Percentiles rank a stretch among this genome's conserved stretches.
phyloP scores from a whole-genome alignment of 2,797 vertebrate species.

The Micropoecilia bifurca region DNA sequence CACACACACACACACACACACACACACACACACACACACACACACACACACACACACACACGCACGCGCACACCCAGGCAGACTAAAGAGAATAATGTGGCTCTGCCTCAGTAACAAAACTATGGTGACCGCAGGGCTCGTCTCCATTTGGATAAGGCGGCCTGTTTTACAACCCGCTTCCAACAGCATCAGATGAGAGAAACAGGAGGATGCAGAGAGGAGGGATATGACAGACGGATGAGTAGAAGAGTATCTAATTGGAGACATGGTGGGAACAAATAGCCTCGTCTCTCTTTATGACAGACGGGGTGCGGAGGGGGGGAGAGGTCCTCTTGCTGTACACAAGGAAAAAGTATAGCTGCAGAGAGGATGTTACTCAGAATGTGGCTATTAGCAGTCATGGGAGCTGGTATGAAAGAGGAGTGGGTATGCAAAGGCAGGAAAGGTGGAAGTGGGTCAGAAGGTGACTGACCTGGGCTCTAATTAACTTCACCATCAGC shows the following conservation, averaged over 20 bases:
- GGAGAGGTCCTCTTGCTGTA: conserved; percentile 5
- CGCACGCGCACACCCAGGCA: conserved; percentile 8
- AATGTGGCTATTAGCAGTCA: conserved; percentile 65
- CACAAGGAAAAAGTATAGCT: conserved; percentile 34
- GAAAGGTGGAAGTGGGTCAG: conserved; percentile 54
- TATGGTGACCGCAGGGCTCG: conserved; percentile 50
- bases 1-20: conserved; percentile 11
- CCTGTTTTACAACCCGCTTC: conserved; percentile 65
- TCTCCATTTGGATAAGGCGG: conserved; percentile 61
- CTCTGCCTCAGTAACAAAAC: conserved; percentile 60
- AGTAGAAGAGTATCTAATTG: conserved; percentile 64
- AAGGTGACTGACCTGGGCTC: conserved; percentile 50
- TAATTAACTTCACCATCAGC: conserved; percentile 64
- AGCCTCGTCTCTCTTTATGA: conserved; percentile 30
- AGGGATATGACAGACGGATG: conserved; percentile 47
- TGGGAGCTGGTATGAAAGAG: conserved; percentile 58
- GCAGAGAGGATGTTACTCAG: conserved; percentile 49
- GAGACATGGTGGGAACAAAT: conserved; percentile 48
- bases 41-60: not conserved
- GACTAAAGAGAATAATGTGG: conserved; percentile 67
- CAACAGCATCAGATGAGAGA: conserved; percentile 41
- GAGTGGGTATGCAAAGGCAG: conserved; percentile 35
- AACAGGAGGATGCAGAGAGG: conserved; percentile 46
- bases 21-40: conserved; percentile 33
- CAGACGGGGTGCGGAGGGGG: not conserved